Base-by-base conservation (phyloP, 2,888 invertebrate genomes). In the Leptopilina drosophilae region DNA sequence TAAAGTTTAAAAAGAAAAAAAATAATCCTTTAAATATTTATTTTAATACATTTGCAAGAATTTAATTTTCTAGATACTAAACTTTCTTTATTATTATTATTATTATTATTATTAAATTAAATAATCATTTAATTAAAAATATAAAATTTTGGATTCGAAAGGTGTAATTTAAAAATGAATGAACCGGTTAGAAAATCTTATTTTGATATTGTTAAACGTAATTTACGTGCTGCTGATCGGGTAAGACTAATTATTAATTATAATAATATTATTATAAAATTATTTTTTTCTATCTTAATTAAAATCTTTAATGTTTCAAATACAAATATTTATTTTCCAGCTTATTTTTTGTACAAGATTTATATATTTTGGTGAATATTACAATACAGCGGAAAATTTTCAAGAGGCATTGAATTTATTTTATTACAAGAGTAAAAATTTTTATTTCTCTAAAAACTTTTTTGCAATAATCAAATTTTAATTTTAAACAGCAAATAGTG, bases 301-400 rank as follows among this genome's bases (percentile, higher is more conserved):
- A 33, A 33, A 33, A 33, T 33, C 33, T 33, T 33, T 33, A 33
- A 33, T 20, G 9, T 62, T 14, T 64, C 15, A 69, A 7, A 53
- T 33, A 2, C 33, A 3, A 33, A 33, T 33, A 42, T 7, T 8
- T 75, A 20, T 65, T 77, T 86, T 85, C 3, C 75, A 89, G 89
- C 79, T 15, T 56, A 81, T 80, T 11, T 85, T 86, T 33, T 66
- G 85, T 56, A 89, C 89, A 5, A 85, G 89, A 40, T 77, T 87
- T 5, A 77, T 87, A 9, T 89, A 88, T 77, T 77, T 89, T 40
- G 90, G 89, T 9, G 80, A 85, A 77, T 90, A 87, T 65, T 26
- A 42, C 5, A 86, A 83, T 20, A 69, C 78, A 11, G 33, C 77
- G 12, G 80, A 79, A 49, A 66, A 77, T 75, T 77, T 89, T 40